Percentiles rank a stretch among this genome's conserved stretches.
Conservation (phyloP, 2,797 vertebrate species). For the Cyclura pinguis region DNA sequence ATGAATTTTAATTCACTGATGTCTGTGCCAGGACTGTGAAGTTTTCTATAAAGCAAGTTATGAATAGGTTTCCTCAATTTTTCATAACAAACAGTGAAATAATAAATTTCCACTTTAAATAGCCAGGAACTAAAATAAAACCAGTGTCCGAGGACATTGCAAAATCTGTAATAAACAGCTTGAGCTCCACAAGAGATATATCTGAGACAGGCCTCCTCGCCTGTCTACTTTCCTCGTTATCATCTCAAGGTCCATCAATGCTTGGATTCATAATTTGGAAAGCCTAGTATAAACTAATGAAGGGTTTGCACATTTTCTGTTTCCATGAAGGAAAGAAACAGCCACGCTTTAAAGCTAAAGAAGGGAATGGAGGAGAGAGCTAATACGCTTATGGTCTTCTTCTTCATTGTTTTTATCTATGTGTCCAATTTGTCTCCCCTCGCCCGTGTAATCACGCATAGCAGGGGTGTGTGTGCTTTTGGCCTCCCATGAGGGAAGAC, state of each 20-base stretch:
- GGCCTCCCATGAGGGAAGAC: too few relatives aligned
- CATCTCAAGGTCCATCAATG: neutral
- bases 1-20: neutral
- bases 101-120: neutral
- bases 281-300: neutral
- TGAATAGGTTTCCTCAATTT: neutral
- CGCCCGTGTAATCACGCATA: too few relatives aligned
- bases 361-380: too few relatives aligned
- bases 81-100: neutral
- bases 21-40: neutral
- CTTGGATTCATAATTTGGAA: neutral
- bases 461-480: too few relatives aligned
- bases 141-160: neutral
- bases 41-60: neutral
- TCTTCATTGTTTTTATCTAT: neutral
- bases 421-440: neutral
- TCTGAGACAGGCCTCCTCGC: neutral
- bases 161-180: neutral
- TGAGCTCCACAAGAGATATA: neutral
- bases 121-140: neutral
- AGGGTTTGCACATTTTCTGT: neutral
- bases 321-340: too few relatives aligned
- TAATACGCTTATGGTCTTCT: neutral
- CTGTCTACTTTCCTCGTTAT: neutral
- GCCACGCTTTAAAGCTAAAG: neutral